A percentile compares a stretch with the other conserved stretches of the same genome.
Conservation (phyloP, 2,113 vertebrate species). For the Myodes glareolus region DNA sequence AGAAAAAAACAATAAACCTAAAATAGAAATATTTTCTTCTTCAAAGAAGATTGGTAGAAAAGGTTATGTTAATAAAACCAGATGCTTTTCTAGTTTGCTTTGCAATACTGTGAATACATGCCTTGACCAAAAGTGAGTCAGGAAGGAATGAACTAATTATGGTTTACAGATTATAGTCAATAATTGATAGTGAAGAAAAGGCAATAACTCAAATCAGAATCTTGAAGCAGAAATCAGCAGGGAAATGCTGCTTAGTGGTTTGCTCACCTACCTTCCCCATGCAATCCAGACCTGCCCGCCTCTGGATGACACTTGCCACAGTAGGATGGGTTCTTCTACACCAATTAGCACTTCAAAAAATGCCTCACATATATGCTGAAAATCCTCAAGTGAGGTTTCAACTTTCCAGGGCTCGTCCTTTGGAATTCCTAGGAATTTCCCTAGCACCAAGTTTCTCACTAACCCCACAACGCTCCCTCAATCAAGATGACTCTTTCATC, state of each 20-base stretch:
- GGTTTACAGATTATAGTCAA: neutral
- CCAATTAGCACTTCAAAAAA: neutral
- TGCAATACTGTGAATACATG: neutral
- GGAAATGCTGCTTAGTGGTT: neutral
- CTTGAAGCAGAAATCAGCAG: neutral
- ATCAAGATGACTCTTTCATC: no score
- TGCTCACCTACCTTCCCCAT: neutral
- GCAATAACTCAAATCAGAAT: neutral
- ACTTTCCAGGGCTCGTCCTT: neutral
- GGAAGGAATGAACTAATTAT: neutral
- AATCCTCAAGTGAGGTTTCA: neutral
- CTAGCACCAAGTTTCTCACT: no score
- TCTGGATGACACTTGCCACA: neutral
- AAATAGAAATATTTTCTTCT: slow-evolving; percentile 24
- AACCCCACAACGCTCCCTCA: no score
- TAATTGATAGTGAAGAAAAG: neutral
- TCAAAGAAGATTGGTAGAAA: neutral
- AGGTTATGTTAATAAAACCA: neutral
- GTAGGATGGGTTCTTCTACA: neutral
- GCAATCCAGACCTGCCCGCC: neutral
- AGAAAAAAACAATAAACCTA: neutral
- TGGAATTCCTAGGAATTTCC: no score
- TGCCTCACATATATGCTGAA: neutral
- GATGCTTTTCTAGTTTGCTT: neutral
- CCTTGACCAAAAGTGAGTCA: neutral